phyloP scores from a whole-genome alignment of 2,113 vertebrate species.

The Gobio gobio region DNA sequence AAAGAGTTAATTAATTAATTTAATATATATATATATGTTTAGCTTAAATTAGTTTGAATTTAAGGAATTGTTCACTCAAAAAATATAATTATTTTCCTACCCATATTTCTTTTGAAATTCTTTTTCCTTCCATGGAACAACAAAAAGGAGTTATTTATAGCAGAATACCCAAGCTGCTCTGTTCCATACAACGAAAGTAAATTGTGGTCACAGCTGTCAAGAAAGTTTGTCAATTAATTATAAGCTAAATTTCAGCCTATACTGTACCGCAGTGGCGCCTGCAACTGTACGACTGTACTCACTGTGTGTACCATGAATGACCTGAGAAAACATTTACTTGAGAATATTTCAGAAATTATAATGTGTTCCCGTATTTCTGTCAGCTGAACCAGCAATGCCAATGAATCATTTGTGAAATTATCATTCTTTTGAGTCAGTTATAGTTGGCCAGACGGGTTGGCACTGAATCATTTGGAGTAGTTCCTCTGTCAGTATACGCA shows the following conservation, averaged over 20 bases:
- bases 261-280: no score
- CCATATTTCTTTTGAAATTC: background rate
- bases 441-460: no score
- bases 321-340: no score
- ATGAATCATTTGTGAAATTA: no score
- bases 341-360: no score
- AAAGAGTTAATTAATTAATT: conserved; percentile 6
- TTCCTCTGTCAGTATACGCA: no score
- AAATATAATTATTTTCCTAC: background rate
- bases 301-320: no score
- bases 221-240: background rate
- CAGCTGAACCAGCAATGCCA: no score
- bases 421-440: no score
- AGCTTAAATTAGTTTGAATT: background rate
- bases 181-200: background rate
- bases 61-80: background rate
- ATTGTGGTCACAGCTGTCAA: background rate
- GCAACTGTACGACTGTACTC: no score
- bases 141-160: background rate
- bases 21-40: background rate
- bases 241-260: background rate
- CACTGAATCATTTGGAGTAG: no score
- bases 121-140: background rate
- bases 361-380: no score
- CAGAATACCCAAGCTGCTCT: background rate